Evolutionary conservation across 2,797 vertebrate genomes (phyloP), one percentile per base, ranked within the genome.

Genomic region (Erethizon dorsatum): DNA sequence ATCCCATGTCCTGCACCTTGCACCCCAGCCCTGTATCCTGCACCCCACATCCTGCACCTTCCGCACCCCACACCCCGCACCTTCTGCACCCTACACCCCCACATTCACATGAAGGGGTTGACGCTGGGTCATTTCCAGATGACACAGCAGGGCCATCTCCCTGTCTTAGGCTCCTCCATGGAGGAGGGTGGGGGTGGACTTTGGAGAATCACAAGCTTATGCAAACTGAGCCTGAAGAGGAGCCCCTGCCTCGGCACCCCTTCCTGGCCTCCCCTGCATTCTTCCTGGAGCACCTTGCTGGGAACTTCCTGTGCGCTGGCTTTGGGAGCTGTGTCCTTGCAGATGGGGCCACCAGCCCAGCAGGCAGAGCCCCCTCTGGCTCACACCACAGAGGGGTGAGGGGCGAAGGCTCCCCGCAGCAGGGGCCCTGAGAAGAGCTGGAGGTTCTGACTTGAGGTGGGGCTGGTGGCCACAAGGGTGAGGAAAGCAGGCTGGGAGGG

Each of bases 401-500:
- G 26, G 59, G 65, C 3, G 15, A 67, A 67, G 5, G 67, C 4
- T 63, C 28, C 52, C 52, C 92, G 10, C 1, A 0, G 57, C 83
- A 11, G 83, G 52, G 45, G 1, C n/a, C 41, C 84, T 26, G 54
- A 45, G 47, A 41, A 37, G 45, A 63, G 41, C 22, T 3, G 0
- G 24, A 47, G 24, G 37, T 54, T 78, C 77, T 31, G 50, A 59
- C 41, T 13, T 75, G n/a, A 50, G 67, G 12, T 37, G 52, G 90
- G 37, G 8, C 20, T 24, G 80, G 57, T 79, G 77, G 52, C 26
- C 41, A 33, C 45, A 69, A 12, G 50, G n/a, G 28, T 52, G 8
- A 2, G 59, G 77, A 83, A 31, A 20, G 22, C 17, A n/a, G 26
- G 20, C 1, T 15, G n/a, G n/a, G 33, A 54, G 50, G 0, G 12